Conservation (phyloP, 2,888 invertebrate genomes). For the Tineola bisselliella region DNA sequence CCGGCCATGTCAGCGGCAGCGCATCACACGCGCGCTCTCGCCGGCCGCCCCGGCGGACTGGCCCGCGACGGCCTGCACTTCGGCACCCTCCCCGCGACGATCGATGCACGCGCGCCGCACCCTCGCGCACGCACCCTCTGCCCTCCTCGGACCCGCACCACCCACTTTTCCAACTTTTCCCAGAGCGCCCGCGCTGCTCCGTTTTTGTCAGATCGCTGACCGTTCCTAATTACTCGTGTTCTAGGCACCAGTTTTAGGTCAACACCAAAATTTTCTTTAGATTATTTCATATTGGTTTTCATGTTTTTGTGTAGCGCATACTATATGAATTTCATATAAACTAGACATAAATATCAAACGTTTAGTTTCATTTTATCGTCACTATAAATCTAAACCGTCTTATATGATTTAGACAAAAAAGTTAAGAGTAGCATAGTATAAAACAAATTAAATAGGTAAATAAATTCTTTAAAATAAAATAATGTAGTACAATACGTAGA, state of each 20-base stretch:
- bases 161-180: conserved; percentile 60
- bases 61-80: conserved; percentile 26
- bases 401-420: too few species aligned
- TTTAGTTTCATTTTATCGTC: too few species aligned
- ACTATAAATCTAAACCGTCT: too few species aligned
- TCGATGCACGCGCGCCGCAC: conserved; percentile 8
- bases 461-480: too few species aligned
- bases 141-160: conserved; percentile 26
- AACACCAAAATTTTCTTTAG: conserved; percentile 42
- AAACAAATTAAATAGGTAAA: too few species aligned
- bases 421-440: too few species aligned
- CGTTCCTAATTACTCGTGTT: conserved; percentile 64
- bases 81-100: conserved; percentile 6
- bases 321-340: too few species aligned
- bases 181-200: conserved; percentile 69
- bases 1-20: conserved; percentile 66
- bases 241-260: conserved; percentile 54
- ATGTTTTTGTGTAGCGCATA: background rate
- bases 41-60: conserved; percentile 68
- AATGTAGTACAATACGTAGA: too few species aligned
- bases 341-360: too few species aligned
- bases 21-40: conserved; percentile 65
- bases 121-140: conserved; percentile 30
- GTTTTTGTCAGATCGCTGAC: conserved; percentile 63
- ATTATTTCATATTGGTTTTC: background rate